Percentiles rank a stretch among this genome's conserved stretches.
Evolutionary conservation across 2,797 vertebrate genomes (phyloP).

Genomic region (Rhabdomys pumilio): DNA sequence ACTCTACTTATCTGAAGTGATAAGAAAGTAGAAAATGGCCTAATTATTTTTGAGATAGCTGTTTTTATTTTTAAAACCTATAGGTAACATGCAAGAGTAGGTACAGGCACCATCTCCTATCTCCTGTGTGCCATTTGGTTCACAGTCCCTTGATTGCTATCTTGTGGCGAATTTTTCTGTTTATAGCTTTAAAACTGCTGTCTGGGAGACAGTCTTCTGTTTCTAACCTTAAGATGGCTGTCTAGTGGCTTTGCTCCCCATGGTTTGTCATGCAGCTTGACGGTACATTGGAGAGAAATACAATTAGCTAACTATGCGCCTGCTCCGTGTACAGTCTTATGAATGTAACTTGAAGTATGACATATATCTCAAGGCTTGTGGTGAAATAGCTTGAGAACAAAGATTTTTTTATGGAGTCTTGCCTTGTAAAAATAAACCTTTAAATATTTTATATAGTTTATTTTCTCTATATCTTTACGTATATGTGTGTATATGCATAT

Average conservation of each 20-base stretch:
- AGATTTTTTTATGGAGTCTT: constrained; percentile 62
- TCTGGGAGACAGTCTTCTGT: constrained; percentile 82
- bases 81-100: constrained; percentile 63
- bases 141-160: constrained; percentile 79
- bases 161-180: constrained; percentile 78
- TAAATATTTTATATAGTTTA: constrained; percentile 42
- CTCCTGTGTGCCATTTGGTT: constrained; percentile 77
- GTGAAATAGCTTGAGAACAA: constrained; percentile 51
- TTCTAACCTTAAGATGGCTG: constrained; percentile 78
- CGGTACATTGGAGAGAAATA: constrained; percentile 75
- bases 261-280: constrained; percentile 68
- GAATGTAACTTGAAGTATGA: constrained; percentile 56
- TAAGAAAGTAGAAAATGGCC: constrained; percentile 30
- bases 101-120: constrained; percentile 66
- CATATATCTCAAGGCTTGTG: constrained; percentile 45
- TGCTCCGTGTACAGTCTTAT: constrained; percentile 75
- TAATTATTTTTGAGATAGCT: constrained; percentile 30
- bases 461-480: neutral
- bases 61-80: constrained; percentile 73
- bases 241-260: constrained; percentile 73
- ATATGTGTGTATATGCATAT: neutral
- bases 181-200: constrained; percentile 84
- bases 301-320: constrained; percentile 80
- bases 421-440: constrained; percentile 9
- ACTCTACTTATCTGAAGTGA: constrained; percentile 15